Conservation (phyloP, 92 coral and sea anemone species). For the Palythoa heliodiscus region DNA sequence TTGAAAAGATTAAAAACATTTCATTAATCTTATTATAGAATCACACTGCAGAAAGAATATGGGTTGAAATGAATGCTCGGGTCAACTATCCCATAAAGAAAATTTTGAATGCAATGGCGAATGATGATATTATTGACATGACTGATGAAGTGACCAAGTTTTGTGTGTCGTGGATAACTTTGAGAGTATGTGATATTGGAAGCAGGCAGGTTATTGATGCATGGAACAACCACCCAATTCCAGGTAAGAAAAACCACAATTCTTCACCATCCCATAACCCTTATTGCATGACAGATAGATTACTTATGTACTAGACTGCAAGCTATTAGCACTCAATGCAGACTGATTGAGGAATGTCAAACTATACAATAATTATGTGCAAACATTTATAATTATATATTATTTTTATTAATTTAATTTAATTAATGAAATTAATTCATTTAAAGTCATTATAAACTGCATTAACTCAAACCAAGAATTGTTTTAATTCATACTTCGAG, state of each 20-base stretch:
- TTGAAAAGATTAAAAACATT: neutral
- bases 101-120: slow-evolving; percentile 52
- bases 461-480: neutral
- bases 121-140: slow-evolving; percentile 50
- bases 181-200: slow-evolving; percentile 25
- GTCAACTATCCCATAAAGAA: slow-evolving; percentile 70
- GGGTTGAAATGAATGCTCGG: slow-evolving; percentile 67
- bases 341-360: too few relatives aligned
- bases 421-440: too few relatives aligned
- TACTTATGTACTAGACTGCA: too few relatives aligned
- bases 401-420: too few relatives aligned
- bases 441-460: too few relatives aligned
- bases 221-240: slow-evolving; percentile 64
- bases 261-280: too few relatives aligned
- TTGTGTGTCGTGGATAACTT: slow-evolving; percentile 56
- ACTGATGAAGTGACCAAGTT: slow-evolving; percentile 42
- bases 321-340: too few relatives aligned
- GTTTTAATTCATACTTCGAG: neutral
- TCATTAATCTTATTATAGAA: slow-evolving; percentile 37
- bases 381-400: too few relatives aligned
- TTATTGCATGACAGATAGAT: too few relatives aligned
- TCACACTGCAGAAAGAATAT: slow-evolving; percentile 53
- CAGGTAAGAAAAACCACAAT: too few relatives aligned
- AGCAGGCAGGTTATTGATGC: slow-evolving; percentile 45
- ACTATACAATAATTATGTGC: too few relatives aligned